Base-by-base conservation (phyloP, 1,140 invertebrate genomes). In the Lepidurus apus region DNA sequence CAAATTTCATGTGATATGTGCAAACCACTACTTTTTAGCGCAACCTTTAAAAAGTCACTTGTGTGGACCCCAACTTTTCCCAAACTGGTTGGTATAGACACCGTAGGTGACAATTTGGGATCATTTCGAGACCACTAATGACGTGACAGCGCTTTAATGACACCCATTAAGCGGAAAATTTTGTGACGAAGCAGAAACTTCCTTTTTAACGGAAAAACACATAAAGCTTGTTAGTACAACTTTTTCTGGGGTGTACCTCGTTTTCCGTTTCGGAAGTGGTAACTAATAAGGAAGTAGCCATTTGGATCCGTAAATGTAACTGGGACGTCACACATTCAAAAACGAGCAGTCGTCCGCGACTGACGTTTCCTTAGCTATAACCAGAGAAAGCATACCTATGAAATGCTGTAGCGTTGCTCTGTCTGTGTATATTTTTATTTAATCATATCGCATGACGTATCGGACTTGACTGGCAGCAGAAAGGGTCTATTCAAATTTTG, bases 261-360 rank as follows among this genome's bases (percentile, higher is more conserved):
- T 65, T 65, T 65, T 65, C 53, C 53, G 53, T 21, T 65, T 65
- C 53, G 53, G 53, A 65, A 65, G 53, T 65, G 53, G 53, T 65
- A 65, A n/a, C 53, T 65, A 65, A 65, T 65, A 17, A 65, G 53
- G 53, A 65, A 65, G 53, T 65, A 13, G 53, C 53, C 53, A 65
- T 65, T 65, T 65, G 53, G 17, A 17, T 65, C 21, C 9, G 53
- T 65, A 17, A 65, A 3, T 13, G 13, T 65, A 65, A 65, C 53
- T 17, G 17, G 21, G 21, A 21, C 7, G 17, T 65, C 17, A 65
- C 53, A 65, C 53, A 65, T 65, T 34, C 34, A 65, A 65, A 65
- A 65, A 13, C 53, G 53, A 65, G 53, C n/a, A 7, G 53, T n/a
- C 6, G 9, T 21, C 21, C 53, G 8, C 53, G 53, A 65, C 53